phyloP scores from a whole-genome alignment of 2,888 invertebrate genomes.

The Drosophila pseudotalamancana region DNA sequence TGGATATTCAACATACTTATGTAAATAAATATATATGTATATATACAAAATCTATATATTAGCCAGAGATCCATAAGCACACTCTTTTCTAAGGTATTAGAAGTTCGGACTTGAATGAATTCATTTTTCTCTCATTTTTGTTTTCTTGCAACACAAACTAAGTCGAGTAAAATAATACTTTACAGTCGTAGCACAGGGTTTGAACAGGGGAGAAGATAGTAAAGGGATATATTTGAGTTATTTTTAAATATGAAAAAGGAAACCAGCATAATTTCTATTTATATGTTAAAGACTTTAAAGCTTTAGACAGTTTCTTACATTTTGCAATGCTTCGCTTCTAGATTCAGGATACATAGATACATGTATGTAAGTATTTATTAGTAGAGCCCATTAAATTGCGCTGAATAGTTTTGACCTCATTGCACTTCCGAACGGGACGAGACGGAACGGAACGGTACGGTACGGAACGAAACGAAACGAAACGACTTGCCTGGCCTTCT shows the following conservation, averaged over 20 bases:
- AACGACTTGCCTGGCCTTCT: slow-evolving; percentile 22
- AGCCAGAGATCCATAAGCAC: no score
- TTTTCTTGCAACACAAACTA: slow-evolving; percentile 1
- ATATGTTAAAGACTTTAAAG: slow-evolving; percentile 1
- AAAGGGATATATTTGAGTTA: background rate
- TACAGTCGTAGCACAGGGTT: background rate
- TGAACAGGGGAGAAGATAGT: background rate
- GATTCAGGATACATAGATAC: background rate
- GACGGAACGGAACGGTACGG: slow-evolving; percentile 3
- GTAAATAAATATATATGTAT: no score
- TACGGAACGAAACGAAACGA: background rate
- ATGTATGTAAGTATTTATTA: background rate
- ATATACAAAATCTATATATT: no score
- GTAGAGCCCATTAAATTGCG: slow-evolving; percentile 18
- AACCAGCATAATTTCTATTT: slow-evolving; percentile 3
- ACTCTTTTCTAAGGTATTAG: background rate
- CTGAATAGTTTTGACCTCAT: slow-evolving; percentile 41
- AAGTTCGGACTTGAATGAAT: background rate
- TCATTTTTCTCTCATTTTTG: background rate
- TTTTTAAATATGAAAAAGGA: background rate
- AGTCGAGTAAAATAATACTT: slow-evolving; percentile 11
- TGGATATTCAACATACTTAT: no score
- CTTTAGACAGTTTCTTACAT: slow-evolving; percentile 16
- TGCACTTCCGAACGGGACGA: slow-evolving; percentile 21
- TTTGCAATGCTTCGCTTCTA: background rate